phyloP scores from a whole-genome alignment of 2,888 invertebrate species.

The Epistrophe grossulariae region DNA sequence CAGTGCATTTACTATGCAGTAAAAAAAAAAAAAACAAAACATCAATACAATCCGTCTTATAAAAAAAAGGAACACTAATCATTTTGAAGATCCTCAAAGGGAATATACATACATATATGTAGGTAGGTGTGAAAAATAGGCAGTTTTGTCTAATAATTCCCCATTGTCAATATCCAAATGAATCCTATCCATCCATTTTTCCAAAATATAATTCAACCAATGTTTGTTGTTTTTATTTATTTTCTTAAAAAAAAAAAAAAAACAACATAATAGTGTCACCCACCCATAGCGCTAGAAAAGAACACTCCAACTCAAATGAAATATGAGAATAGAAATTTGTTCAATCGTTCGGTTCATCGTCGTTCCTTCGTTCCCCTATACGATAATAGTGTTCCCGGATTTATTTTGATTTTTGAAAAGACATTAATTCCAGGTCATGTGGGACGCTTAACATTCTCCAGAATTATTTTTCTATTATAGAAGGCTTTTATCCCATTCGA shows the following conservation, averaged over 20 bases:
- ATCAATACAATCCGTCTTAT: not conserved
- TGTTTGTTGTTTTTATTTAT: slow-evolving; percentile 47
- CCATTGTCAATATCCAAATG: slow-evolving; percentile 55
- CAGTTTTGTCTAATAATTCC: slow-evolving; percentile 51
- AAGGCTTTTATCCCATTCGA: slow-evolving; percentile 31
- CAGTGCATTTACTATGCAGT: not conserved
- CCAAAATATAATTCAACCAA: slow-evolving; percentile 9
- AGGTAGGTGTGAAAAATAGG: slow-evolving; percentile 73
- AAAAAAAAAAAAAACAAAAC: not conserved
- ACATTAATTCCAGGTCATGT: slow-evolving; percentile 68
- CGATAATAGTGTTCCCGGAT: slow-evolving; percentile 29
- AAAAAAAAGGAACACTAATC: slow-evolving; percentile 37
- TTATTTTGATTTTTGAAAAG: slow-evolving; percentile 50
- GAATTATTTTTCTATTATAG: slow-evolving; percentile 29
- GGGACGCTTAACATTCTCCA: slow-evolving; percentile 46
- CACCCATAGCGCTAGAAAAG: slow-evolving; percentile 56
- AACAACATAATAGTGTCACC: slow-evolving; percentile 59
- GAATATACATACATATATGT: too few species aligned
- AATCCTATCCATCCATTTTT: slow-evolving; percentile 54
- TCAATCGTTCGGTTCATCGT: not conserved
- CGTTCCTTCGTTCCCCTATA: slow-evolving; percentile 10
- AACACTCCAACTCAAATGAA: slow-evolving; percentile 44
- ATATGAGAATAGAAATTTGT: slow-evolving; percentile 72
- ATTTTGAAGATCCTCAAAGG: not conserved
- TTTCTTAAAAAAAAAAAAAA: slow-evolving; percentile 39